Base-by-base conservation (phyloP, 2,113 vertebrate genomes). In the Sardina pilchardus region DNA sequence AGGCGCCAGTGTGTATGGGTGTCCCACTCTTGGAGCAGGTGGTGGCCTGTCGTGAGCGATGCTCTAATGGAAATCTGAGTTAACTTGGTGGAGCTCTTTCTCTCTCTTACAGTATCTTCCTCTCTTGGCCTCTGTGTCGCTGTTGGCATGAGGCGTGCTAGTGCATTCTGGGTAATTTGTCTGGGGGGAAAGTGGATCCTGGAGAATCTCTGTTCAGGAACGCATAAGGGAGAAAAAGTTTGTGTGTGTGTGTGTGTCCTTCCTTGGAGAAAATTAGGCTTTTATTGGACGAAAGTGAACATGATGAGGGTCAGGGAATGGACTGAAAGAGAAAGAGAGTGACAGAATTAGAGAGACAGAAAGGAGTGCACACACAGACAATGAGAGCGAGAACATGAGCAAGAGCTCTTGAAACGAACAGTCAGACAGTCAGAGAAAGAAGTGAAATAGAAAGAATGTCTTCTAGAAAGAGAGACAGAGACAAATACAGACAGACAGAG, bases 121-220 rank as follows among this genome's bases (percentile, higher is more conserved):
- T 34, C 12, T 71, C 26, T 34, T 14, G 6, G 63, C 26, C 53
- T 6, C 50, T 71, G 43, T 63, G 39, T 84, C 14, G 59, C 5
- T 44, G 56, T 50, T 83, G 6, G 34, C 82, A 48, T 3, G 6
- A 83, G 45, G n/a, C 26, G 59, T 45, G 30, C 85, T 80, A 56
- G 82, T 86, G 85, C 85, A 88, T 86, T 83, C 85, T 86, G 87
- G 89, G 47, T 86, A 81, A 86, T 88, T 86, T 85, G 84, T 59
- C 80, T 56, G 83, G 83, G 83, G 83, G 59, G 78, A 50, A 30
- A 34, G 8, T 26, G 75, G 75, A 45, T 81, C 83, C 83, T 10
- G 36, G 84, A 84, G 39, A 71, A 78, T 43, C 80, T 71, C 45
- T 63, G 67, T 88, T 83, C 24, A 78, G 82, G 45, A 89, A 86